A percentile compares a stretch with the other conserved stretches of the same genome.
phyloP scores from a whole-genome alignment of 1,140 invertebrate genomes.

The Helicorthomorpha holstii region DNA sequence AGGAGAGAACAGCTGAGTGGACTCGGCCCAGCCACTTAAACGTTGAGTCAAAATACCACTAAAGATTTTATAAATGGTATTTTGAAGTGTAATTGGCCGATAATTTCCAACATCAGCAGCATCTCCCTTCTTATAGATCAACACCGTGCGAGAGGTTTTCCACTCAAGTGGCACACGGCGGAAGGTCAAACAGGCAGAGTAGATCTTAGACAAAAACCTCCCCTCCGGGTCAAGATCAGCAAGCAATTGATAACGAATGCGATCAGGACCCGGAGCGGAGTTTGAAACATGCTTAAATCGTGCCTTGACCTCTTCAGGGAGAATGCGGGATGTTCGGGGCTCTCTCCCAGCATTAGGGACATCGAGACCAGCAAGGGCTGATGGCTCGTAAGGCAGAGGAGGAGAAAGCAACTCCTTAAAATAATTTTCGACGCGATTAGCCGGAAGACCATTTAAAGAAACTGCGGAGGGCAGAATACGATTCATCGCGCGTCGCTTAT shows the following conservation, averaged over 20 bases:
- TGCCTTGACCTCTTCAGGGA: background rate
- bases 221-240: too few relatives aligned
- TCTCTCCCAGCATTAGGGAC: background rate
- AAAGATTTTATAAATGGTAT: too few relatives aligned
- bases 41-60: constrained; percentile 7
- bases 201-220: background rate
- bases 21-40: background rate
- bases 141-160: constrained; percentile 11
- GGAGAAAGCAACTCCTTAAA: background rate
- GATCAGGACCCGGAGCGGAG: constrained; percentile 11
- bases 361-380: background rate
- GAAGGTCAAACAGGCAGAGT: background rate
- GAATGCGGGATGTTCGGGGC: background rate
- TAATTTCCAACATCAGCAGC: constrained; percentile 14
- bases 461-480: too few relatives aligned
- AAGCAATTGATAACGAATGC: background rate
- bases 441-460: too few relatives aligned
- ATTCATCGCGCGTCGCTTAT: too few relatives aligned
- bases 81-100: constrained; percentile 15
- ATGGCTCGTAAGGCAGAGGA: background rate
- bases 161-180: background rate
- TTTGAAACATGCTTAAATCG: too few relatives aligned
- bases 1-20: too few relatives aligned
- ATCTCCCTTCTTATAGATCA: constrained; percentile 13
- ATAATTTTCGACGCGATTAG: too few relatives aligned